Percentiles rank a stretch among this genome's conserved stretches.
Evolutionary conservation across 2,113 vertebrate species (phyloP).

Genomic region (Protobothrops flavoviridis): DNA sequence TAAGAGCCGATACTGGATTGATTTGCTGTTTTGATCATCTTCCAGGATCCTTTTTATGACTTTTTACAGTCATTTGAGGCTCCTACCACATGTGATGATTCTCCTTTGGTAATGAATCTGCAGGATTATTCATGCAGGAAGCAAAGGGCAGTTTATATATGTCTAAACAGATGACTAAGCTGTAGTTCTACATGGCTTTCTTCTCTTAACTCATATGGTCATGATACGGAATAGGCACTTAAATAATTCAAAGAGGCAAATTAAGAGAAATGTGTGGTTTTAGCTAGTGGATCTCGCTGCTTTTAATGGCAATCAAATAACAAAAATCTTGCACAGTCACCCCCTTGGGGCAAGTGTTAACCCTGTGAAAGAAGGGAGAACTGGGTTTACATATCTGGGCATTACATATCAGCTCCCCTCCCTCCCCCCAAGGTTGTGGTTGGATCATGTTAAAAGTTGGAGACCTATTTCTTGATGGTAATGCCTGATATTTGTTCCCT

Average conservation of each 20-base stretch:
- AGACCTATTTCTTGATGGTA: constrained; percentile 3
- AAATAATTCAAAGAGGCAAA: constrained; percentile 66
- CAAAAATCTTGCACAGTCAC: constrained; percentile 59
- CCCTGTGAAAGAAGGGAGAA: constrained; percentile 45
- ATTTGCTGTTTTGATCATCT: background rate
- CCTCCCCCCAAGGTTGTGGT: constrained; percentile 37
- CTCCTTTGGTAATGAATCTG: background rate
- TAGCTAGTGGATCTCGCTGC: constrained; percentile 57
- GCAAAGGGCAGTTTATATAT: background rate
- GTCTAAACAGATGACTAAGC: background rate
- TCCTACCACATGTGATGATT: background rate
- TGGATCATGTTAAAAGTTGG: constrained; percentile 31
- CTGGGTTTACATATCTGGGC: constrained; percentile 42
- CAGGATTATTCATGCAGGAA: background rate
- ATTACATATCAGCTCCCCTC: constrained; percentile 15
- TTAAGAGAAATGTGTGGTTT: constrained; percentile 61
- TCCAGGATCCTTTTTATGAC: background rate
- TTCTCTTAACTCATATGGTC: constrained; percentile 53
- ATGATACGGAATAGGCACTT: constrained; percentile 53
- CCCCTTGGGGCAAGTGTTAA: constrained; percentile 53
- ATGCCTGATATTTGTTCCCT: constrained; percentile 19
- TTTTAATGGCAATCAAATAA: constrained; percentile 64
- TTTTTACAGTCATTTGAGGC: background rate
- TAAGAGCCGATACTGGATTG: background rate
- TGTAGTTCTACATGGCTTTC: background rate